Conservation (phyloP, 2,888 invertebrate genomes). For the Sepioteuthis lessoniana region DNA sequence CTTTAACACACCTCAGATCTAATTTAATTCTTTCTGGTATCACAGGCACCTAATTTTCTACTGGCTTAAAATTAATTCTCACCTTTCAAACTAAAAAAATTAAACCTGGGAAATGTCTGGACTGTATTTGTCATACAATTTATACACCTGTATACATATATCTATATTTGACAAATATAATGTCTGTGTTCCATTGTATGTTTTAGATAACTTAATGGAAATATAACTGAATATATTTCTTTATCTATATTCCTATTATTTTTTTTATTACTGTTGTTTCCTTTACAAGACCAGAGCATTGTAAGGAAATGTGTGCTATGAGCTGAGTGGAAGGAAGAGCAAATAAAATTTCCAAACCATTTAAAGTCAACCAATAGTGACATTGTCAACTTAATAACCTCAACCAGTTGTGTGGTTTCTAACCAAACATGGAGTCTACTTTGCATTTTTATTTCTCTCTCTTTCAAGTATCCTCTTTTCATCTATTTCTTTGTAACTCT, state of each 20-base stretch:
- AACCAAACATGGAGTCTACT: background rate
- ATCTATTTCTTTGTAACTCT: background rate
- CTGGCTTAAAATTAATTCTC: no score
- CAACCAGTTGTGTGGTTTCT: background rate
- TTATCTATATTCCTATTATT: background rate
- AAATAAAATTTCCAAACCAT: background rate
- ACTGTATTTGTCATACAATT: no score
- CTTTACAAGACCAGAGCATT: background rate
- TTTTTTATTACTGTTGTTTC: background rate
- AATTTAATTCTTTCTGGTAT: no score
- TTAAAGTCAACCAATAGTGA: background rate
- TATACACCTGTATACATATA: no score
- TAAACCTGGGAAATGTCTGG: no score
- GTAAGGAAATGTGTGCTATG: background rate
- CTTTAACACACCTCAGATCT: no score
- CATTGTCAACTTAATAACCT: background rate
- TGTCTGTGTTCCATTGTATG: no score
- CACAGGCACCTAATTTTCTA: no score
- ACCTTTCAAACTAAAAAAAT: no score
- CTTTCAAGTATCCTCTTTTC: background rate
- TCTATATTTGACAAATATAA: no score
- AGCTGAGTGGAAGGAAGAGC: background rate
- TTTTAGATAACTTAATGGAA: no score
- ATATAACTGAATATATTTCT: no score
- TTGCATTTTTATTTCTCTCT: background rate